Evolutionary conservation across 1,140 invertebrate genomes (phyloP).

Genomic region (Caenorhabditis inopinata): DNA sequence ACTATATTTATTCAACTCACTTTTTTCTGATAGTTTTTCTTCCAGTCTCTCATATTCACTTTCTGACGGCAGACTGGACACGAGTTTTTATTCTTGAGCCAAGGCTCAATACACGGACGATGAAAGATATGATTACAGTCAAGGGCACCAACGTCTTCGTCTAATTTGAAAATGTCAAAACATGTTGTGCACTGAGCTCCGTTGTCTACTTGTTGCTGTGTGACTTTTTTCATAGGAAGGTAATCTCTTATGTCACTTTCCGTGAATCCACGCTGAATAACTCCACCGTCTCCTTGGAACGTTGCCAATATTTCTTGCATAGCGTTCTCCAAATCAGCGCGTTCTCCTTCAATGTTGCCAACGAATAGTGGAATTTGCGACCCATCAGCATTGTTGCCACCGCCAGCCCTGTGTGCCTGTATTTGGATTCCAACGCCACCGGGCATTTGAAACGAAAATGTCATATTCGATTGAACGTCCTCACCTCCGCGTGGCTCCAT

Average conservation of each 20-base stretch:
- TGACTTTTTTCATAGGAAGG: constrained; percentile 45
- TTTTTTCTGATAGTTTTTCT: background rate
- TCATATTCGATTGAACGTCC: background rate
- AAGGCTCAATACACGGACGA: constrained; percentile 85
- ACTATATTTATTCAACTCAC: background rate
- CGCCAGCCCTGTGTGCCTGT: background rate
- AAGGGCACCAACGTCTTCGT: constrained; percentile 80
- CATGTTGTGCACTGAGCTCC: constrained; percentile 91
- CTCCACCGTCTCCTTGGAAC: background rate
- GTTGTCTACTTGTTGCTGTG: constrained; percentile 68
- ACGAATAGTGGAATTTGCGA: background rate
- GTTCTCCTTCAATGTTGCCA: background rate
- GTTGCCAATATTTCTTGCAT: constrained; percentile 3
- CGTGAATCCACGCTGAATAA: background rate
- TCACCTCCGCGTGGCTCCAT: background rate
- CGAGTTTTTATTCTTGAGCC: constrained; percentile 71
- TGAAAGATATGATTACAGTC: constrained; percentile 91
- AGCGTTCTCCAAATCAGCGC: background rate
- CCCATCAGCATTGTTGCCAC: background rate
- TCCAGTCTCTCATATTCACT: background rate
- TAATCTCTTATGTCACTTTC: background rate
- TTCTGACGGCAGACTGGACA: constrained; percentile 44
- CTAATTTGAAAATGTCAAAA: constrained; percentile 75
- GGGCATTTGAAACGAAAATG: background rate
- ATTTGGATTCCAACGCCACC: background rate